Percentiles rank a stretch among this genome's conserved stretches.
phyloP scores from a whole-genome alignment of 2,888 invertebrate species.

The Plebejus melissa region DNA sequence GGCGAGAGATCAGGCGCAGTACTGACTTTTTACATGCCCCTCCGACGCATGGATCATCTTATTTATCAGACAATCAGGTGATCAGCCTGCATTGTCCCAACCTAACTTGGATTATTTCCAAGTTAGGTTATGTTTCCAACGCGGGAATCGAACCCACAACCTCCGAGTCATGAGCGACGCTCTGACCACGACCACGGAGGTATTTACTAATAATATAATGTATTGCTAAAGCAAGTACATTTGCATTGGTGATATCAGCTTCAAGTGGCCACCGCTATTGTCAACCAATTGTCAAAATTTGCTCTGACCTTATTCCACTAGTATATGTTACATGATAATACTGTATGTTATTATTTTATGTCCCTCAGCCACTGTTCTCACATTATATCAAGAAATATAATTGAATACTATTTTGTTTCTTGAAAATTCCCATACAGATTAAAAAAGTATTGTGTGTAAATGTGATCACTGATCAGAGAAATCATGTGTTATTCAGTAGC shows the following conservation, averaged over 20 bases:
- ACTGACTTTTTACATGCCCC: too few species aligned
- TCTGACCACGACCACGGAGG: too few species aligned
- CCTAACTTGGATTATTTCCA: too few species aligned
- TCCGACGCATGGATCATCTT: too few species aligned
- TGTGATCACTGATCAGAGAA: background rate
- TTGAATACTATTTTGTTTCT: background rate
- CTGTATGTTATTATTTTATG: background rate
- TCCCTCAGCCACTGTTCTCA: background rate
- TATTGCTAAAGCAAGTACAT: too few species aligned
- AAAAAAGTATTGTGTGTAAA: background rate
- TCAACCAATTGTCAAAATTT: conserved; percentile 15
- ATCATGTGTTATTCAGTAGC: background rate
- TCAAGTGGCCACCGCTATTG: conserved; percentile 1
- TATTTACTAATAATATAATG: too few species aligned
- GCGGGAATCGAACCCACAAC: too few species aligned
- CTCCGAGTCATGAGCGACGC: too few species aligned
- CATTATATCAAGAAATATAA: background rate
- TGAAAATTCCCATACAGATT: conserved; percentile 7
- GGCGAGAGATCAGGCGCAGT: too few species aligned
- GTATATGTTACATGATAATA: background rate
- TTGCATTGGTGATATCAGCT: background rate
- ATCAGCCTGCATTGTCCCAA: too few species aligned
- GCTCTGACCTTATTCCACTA: background rate
- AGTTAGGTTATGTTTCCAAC: too few species aligned
- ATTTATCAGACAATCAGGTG: too few species aligned